Evolutionary conservation across 1,140 invertebrate genomes (phyloP), one percentile per base, ranked within the genome.

Genomic region (Dolichoris vasculosae): DNA sequence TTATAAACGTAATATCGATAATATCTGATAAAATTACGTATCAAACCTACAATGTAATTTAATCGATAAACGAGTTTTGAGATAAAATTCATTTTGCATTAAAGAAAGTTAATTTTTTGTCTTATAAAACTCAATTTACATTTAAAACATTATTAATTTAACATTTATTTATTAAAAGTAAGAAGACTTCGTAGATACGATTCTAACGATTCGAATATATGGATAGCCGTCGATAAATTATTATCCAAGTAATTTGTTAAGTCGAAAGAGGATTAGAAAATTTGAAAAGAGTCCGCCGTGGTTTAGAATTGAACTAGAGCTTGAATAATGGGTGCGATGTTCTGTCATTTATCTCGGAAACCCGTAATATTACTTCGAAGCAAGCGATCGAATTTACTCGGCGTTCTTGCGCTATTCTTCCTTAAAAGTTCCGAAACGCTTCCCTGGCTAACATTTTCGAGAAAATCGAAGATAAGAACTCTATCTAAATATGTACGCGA

Each of bases 291-390:
- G 71, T 26, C 11, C 3, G 43, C 7, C 38, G 35, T 0, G n/a
- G 0, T 1, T 26, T 7, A 46, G 20, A n/a, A n/a, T n/a, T n/a
- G 43, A 76, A 48, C 9, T 13, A 15, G 46, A 51, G 40, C n/a
- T 48, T 51, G 73, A 76, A 76, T 76, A 46, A 43, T 48, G 20
- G 43, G 3, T 35, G 15, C 46, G 75, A 77, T 32, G 43, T 32
- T 82, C 46, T 11, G 67, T 51, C 43, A 82, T 82, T 73, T 73
- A 82, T 71, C 73, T 82, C 43, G 43, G 32, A 73, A 82, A n/a
- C 67, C n/a, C 46, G 38, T 67, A 80, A 80, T 67, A 46, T 67
- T 46, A 46, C 55, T 38, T 15, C 38, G 76, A 26, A 63, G 11
- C 15, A 4, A 35, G 15, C 46, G 32, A 38, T 1, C 13, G 13